Base-by-base conservation (phyloP, 2,113 vertebrate species). In the Podiceps cristatus region DNA sequence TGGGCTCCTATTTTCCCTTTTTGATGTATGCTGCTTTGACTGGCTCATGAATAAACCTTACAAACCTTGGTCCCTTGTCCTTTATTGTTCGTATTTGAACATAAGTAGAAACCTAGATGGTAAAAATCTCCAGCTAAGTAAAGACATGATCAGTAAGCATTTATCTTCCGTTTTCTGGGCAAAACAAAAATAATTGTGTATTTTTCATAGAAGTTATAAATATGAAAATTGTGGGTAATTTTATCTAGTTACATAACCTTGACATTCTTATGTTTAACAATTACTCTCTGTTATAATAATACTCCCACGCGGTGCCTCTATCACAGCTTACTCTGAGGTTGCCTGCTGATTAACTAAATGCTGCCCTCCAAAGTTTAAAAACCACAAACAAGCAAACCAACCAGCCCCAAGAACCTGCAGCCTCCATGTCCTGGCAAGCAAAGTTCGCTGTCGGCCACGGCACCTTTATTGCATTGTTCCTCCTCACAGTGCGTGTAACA, bases 391-490 rank as follows among this genome's bases (percentile, higher is more conserved):
- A 53, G 31, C n/a, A 24, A 49, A 56, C 3, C 20, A 49, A 35
- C 37, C 37, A 45, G 2, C 0, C 4, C 11, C 27, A 50, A 59
- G 10, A 71, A 59, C 6, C 2, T 50, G 2, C 2, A 63, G 7
- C 11, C 9, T 18, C 6, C 13, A 2, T 84, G 19, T 76, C 58
- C 40, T 42, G 23, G 13, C 6, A 73, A 74, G 27, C 12, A 11
- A 83, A n/a, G 24, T 59, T 72, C 2, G 3, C 6, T 72, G 13
- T 13, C 78, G 33, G 19, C 20, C 28, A 33, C 25, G 81, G n/a
- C 33, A 60, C 27, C 17, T 84, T 73, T 55, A 80, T 19, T 20
- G 19, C 4, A n/a, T 5, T n/a, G 86, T 80, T 82, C 33, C 3
- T 49, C 7, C 22, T 88, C 18, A 4, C 13, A 11, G 19, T 44